A percentile compares a stretch with the other conserved stretches of the same genome.
These are phyloP conservation scores for Bubalus kerabau DNA, from an alignment of 2,113 vertebrate species.

Conservation along the genomic window DNA sequence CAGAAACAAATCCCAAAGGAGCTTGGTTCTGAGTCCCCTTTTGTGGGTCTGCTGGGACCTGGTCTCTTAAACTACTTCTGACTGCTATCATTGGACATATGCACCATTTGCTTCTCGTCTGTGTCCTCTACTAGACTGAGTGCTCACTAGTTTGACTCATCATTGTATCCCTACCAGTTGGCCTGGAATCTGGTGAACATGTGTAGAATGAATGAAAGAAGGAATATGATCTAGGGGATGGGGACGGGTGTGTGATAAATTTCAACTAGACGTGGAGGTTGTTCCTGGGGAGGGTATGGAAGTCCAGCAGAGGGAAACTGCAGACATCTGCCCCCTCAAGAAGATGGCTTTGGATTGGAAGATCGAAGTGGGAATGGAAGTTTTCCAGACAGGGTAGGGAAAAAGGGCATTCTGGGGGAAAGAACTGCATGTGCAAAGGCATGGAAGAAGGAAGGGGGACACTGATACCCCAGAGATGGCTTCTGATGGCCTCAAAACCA, in stretches of 20 bases:
- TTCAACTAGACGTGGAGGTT: neutral
- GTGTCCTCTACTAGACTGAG: neutral
- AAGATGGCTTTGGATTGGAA: neutral
- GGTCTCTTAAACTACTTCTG: neutral
- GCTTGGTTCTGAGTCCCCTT: neutral
- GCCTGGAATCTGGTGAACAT: neutral
- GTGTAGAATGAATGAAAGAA: neutral
- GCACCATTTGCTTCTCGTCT: neutral
- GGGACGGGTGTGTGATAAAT: neutral
- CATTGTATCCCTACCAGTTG: neutral
- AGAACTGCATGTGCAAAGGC: too few species aligned
- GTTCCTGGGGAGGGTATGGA: neutral
- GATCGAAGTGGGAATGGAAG: neutral
- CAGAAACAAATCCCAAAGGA: neutral
- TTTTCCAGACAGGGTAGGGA: neutral
- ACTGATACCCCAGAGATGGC: neutral
- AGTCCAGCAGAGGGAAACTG: neutral
- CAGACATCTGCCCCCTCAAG: neutral
- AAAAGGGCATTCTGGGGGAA: neutral
- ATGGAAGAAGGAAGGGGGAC: too few species aligned
- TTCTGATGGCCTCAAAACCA: neutral
- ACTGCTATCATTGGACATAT: neutral
- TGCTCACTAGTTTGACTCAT: neutral
- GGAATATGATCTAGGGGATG: neutral
- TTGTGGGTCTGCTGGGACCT: neutral